Base-by-base conservation (phyloP, 2,888 invertebrate species). In the Drosophila nr. medialis region DNA sequence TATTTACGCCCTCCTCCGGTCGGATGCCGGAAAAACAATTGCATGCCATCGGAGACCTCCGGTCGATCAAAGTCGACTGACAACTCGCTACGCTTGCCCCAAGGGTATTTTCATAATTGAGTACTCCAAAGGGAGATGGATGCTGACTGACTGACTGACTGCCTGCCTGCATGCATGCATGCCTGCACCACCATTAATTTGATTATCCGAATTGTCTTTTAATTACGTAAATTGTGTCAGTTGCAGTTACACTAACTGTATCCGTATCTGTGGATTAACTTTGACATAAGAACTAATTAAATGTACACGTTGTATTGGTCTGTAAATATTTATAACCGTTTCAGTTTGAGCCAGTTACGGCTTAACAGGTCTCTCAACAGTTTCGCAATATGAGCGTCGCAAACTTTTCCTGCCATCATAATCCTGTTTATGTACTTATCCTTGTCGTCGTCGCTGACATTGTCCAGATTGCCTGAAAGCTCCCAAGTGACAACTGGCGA, bases 51-150 rank as follows among this genome's bases (percentile, higher is more conserved):
- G 49, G 65, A 48, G 63, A 50, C 63, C 76, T 66, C 58, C 80
- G 77, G 77, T 71, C 70, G n/a, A 64, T 49, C 58, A 55, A 56
- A 67, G 50, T 36, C 48, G 42, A 27, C 50, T 51, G 63, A 58
- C 40, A 61, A 45, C 49, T 34, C 50, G 21, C 29, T 32, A 55
- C 30, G 32, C 36, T 40, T 27, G 30, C 64, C 64, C 65, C 1
- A 34, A 72, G 72, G 70, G 60, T 55, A 58, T 66, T 74, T 77
- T 77, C 78, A 83, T 83, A 83, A 86, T 83, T 83, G 48, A 42
- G n/a, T 15, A 29, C 13, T 24, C 21, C 15, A 29, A 27, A 21
- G 48, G 21, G 21, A 38, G 38, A 27, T 32, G 42, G 34, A 51
- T 36, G 45, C 32, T 53, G 49, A 21, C 11, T 27, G 36, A 42